phyloP scores from a whole-genome alignment of 2,797 vertebrate species.

The Glyptemys insculpta region DNA sequence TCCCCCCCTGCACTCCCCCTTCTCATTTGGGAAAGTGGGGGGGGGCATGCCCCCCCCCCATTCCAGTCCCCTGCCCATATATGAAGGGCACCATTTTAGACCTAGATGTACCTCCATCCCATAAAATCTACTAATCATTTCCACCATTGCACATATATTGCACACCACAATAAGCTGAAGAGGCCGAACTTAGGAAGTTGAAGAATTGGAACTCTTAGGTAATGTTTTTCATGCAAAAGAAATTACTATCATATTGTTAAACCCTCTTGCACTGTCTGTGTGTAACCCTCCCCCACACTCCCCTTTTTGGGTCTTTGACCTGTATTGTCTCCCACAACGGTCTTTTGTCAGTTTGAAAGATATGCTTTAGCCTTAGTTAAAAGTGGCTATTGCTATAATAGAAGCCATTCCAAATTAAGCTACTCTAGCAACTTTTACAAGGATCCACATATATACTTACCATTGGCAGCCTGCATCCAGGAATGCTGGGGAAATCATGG shows the following conservation, averaged over 20 bases:
- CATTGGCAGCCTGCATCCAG: slow-evolving; percentile 93
- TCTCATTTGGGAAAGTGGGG: no score
- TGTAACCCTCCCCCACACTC: not conserved
- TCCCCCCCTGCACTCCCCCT: no score
- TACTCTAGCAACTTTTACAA: not conserved
- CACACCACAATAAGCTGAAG: not conserved
- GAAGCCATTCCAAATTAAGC: not conserved
- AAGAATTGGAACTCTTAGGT: not conserved
- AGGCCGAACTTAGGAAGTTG: not conserved
- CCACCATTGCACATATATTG: not conserved
- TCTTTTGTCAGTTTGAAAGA: not conserved
- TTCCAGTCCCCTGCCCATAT: not conserved
- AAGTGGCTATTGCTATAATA: not conserved
- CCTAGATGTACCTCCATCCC: not conserved
- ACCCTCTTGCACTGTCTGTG: not conserved
- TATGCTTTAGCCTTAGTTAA: not conserved
- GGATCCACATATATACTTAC: slow-evolving; percentile 76
- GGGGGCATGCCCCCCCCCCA: no score
- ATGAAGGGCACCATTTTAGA: not conserved
- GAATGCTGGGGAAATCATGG: slow-evolving; percentile 98
- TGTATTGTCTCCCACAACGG: not conserved
- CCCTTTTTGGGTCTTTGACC: not conserved
- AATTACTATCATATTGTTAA: not conserved
- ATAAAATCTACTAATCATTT: not conserved
- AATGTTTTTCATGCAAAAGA: not conserved